These are phyloP conservation scores for Heteromurus nitidus DNA, from an alignment of 2,888 invertebrate genomes.

Conservation along the genomic window DNA sequence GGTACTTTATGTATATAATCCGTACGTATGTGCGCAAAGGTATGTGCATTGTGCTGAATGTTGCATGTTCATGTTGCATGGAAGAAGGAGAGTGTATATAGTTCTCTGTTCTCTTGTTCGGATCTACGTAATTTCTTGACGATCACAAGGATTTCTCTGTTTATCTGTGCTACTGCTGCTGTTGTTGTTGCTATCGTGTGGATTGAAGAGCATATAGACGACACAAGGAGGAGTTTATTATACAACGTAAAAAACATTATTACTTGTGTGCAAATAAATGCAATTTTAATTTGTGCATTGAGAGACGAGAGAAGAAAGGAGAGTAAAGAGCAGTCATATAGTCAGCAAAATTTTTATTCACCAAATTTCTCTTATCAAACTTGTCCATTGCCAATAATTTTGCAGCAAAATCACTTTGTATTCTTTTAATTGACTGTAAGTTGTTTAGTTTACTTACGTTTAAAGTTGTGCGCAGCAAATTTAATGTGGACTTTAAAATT, in stretches of 20 bases:
- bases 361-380: slow-evolving; percentile 35
- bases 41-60: too few relatives aligned
- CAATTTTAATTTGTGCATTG: neutral
- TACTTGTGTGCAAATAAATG: neutral
- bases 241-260: slow-evolving; percentile 1
- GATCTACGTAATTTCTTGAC: too few relatives aligned
- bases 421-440: neutral
- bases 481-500: too few relatives aligned
- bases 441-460: neutral
- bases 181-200: neutral
- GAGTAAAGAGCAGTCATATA: slow-evolving; percentile 7
- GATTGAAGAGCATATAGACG: neutral
- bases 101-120: too few relatives aligned
- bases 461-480: neutral
- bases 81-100: too few relatives aligned
- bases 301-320: slow-evolving; percentile 1
- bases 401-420: neutral
- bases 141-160: too few relatives aligned
- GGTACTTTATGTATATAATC: too few relatives aligned
- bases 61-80: too few relatives aligned
- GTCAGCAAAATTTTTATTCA: slow-evolving; percentile 22
- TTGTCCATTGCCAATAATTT: neutral
- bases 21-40: too few relatives aligned
- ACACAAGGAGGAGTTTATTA: too few relatives aligned
- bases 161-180: slow-evolving; percentile 6